These are phyloP conservation scores for Lepidocyrtoides sp. DNA, from an alignment of 2,888 invertebrate species.

Conservation along the genomic window DNA sequence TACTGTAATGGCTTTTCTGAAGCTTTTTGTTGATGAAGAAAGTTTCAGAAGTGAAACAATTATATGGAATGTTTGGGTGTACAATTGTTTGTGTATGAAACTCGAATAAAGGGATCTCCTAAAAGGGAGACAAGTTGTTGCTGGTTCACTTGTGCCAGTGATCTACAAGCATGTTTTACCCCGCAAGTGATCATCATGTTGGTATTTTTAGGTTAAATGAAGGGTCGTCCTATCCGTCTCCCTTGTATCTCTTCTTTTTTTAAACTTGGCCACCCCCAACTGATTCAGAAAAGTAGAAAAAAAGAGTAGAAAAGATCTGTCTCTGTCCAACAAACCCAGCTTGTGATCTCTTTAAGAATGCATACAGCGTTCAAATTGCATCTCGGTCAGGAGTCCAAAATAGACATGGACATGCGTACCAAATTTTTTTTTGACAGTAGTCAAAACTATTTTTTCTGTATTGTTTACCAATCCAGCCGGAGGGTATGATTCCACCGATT, in stretches of 20 bases:
- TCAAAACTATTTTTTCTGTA: background rate
- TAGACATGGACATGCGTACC: background rate
- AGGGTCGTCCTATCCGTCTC: too few species aligned
- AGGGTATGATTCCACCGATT: slow-evolving; percentile 37
- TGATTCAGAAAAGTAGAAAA: slow-evolving; percentile 29
- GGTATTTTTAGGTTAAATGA: slow-evolving; percentile 33
- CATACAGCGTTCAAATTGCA: slow-evolving; percentile 42
- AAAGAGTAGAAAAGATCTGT: slow-evolving; percentile 40
- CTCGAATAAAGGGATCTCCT: too few species aligned
- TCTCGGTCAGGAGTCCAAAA: slow-evolving; percentile 47
- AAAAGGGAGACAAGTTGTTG: too few species aligned
- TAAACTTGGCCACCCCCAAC: slow-evolving; percentile 31
- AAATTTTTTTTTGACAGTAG: slow-evolving; percentile 30
- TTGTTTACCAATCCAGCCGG: slow-evolving; percentile 13
- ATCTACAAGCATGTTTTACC: too few species aligned
- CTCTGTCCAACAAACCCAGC: slow-evolving; percentile 46
- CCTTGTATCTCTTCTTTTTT: background rate
- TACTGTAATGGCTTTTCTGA: background rate
- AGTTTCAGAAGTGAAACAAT: too few species aligned
- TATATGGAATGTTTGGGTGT: background rate
- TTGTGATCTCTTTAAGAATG: slow-evolving; percentile 52
- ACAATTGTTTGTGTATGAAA: too few species aligned
- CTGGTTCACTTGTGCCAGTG: background rate
- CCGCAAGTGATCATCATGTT: too few species aligned
- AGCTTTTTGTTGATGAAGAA: background rate